phyloP scores from a whole-genome alignment of 2,888 invertebrate species.

The Ramazzottius varieornatus region DNA sequence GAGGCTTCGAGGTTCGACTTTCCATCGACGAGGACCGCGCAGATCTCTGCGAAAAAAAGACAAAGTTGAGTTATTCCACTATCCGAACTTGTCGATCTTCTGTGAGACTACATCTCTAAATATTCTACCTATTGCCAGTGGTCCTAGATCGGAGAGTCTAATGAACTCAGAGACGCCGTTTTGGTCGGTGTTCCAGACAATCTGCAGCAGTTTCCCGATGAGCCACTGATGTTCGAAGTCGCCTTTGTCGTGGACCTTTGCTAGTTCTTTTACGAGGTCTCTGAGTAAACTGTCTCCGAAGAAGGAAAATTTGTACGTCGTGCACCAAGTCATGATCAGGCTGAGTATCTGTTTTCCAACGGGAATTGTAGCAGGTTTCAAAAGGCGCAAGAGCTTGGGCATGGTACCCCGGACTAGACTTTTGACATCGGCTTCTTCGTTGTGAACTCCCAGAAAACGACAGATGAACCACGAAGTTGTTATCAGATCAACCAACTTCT shows the following conservation, averaged over 20 bases:
- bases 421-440: background rate
- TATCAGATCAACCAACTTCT: background rate
- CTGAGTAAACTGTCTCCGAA: background rate
- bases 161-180: no score
- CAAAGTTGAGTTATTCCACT: no score
- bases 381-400: background rate
- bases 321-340: background rate
- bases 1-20: no score
- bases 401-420: background rate
- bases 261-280: background rate
- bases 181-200: background rate
- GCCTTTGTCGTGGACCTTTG: background rate
- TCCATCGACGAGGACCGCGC: no score
- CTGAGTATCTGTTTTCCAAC: background rate
- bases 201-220: background rate
- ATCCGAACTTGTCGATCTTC: no score
- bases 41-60: no score
- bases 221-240: background rate
- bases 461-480: background rate
- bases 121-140: no score
- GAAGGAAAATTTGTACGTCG: background rate
- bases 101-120: no score
- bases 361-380: background rate
- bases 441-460: background rate
- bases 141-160: no score